Conservation (phyloP, 2,113 vertebrate genomes). For the Balaenoptera acutorostrata region DNA sequence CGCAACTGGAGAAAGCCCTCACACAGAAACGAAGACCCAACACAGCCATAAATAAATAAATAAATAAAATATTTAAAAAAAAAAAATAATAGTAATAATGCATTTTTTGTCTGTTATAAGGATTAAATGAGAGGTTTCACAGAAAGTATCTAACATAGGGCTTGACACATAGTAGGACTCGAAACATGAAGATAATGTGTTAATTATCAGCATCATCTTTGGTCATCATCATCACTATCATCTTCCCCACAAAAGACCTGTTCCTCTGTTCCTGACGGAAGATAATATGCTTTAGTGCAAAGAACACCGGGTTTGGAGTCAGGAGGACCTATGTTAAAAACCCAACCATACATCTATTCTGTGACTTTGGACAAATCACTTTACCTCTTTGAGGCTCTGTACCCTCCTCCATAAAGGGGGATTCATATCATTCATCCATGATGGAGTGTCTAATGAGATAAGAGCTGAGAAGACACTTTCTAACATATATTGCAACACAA, state of each 20-base stretch:
- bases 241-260: not conserved
- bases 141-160: not conserved
- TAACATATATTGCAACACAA: not conserved
- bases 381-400: not conserved
- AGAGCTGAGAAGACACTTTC: not conserved
- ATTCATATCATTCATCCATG: accelerated
- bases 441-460: not conserved
- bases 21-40: no score
- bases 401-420: not conserved
- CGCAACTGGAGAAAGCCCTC: no score
- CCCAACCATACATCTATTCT: not conserved
- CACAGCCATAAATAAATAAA: no score
- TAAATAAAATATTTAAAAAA: no score
- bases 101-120: not conserved
- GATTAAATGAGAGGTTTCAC: not conserved
- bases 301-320: not conserved
- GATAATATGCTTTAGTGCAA: not conserved
- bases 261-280: not conserved
- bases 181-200: not conserved
- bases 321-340: not conserved
- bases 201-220: not conserved
- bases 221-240: not conserved
- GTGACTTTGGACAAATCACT: not conserved
- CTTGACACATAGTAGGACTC: not conserved
- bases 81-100: not conserved